Evolutionary conservation across 1,140 invertebrate genomes (phyloP), one percentile per base, ranked within the genome.

Genomic region (Drosophila dunni): DNA sequence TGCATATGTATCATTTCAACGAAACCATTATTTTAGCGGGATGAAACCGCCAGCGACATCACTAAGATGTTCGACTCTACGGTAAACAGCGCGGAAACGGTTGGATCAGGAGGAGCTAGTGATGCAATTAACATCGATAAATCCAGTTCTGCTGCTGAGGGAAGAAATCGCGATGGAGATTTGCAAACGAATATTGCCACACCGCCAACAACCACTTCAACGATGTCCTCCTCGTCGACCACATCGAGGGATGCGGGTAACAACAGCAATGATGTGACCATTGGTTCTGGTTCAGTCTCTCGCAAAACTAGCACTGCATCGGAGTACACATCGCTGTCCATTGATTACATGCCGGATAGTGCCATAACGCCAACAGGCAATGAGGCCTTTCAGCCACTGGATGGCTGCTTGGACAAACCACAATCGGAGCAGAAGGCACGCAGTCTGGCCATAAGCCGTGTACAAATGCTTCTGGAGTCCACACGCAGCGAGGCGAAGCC

Each of bases 241-340:
- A 63, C 79, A 3, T 86, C 82, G 1, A 66, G 77, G 42, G 84
- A 91, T 54, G 91, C 91, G 6, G 61, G 72, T 29, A 90, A 91
- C 50, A 82, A 90, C 34, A 91, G 86, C 65, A 85, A 93, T 42
- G 93, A 94, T 46, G 93, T 93, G 66, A 82, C 93, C 3, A 92
- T 93, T 34, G 93, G 92, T 15, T 94, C 93, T 11, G 93, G 92
- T 13, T 93, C 93, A 2, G 93, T 93, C 10, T 94, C 93, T 1
- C 86, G 93, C 10, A 94, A 94, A 77, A 94, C 93, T 1, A 94
- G 93, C 72, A 94, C 93, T 3, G 93, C 93, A 15, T 92, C 92
- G 11, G 91, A 92, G 57, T 92, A 92, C 61, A 92, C 92, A 10
- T 92, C 92, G 2, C 36, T 92, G 6, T 74, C 91, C 4, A 93